phyloP scores from a whole-genome alignment of 92 coral and sea anemone genomes.

The Galaxea fascicularis region DNA sequence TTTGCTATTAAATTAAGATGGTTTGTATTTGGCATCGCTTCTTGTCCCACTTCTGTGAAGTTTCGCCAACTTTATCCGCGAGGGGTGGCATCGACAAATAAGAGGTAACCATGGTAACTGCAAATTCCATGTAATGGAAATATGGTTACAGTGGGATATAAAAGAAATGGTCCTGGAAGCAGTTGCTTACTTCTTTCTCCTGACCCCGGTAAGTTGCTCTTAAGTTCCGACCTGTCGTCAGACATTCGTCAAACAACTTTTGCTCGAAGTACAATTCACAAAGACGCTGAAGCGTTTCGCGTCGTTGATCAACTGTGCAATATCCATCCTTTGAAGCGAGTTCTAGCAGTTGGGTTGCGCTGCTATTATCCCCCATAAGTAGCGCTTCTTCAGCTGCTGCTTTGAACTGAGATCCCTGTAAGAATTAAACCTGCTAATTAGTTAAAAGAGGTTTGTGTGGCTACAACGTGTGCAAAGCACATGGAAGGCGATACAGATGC shows the following conservation, averaged over 20 bases:
- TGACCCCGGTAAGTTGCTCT: neutral
- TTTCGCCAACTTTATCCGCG: too few relatives aligned
- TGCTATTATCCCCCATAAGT: conserved; percentile 1
- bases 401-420: neutral
- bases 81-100: too few relatives aligned
- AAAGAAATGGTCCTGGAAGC: too few relatives aligned
- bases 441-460: neutral
- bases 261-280: conserved; percentile 26
- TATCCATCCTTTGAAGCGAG: neutral
- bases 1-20: too few relatives aligned
- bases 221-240: conserved; percentile 5
- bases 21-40: too few relatives aligned
- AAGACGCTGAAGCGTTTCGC: neutral
- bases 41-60: too few relatives aligned
- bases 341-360: conserved; percentile 13
- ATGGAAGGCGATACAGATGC: too few relatives aligned
- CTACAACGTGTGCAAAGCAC: too few relatives aligned
- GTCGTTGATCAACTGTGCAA: neutral
- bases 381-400: conserved; percentile 1
- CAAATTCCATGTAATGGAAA: too few relatives aligned
- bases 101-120: too few relatives aligned
- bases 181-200: neutral
- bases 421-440: neutral
- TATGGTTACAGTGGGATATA: too few relatives aligned
- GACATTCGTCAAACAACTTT: conserved; percentile 12